Base-by-base conservation (phyloP, 2,797 vertebrate genomes). In the Sebastes hubbsi region DNA sequence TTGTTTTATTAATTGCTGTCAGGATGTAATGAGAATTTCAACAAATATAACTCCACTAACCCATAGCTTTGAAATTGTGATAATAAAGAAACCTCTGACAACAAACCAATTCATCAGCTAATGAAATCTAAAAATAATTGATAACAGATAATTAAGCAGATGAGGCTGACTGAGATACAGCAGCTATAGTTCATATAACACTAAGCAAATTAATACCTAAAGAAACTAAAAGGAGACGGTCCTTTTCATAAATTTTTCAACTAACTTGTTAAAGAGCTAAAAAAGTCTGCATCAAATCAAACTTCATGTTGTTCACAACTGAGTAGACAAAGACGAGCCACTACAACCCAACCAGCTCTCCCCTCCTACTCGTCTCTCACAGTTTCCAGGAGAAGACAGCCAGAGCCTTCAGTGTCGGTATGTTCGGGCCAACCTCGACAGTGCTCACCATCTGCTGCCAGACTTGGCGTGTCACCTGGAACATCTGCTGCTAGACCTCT, bases 401-500 rank as follows among this genome's bases (percentile, higher is more conserved):
- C 27, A 25, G 62, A 54, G 11, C 61, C 74, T 64, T 80, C 29
- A 4, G 71, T 16, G 75, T 62, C 74, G 34, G 68, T 25, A 36
- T 54, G 9, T 62, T 30, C 2, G 18, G 36, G 82, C 75, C 85
- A 83, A 78, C 71, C 55, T 29, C n/a, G 6, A 77, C 82, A 60
- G 82, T 10, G 80, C 71, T 80, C 46, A 73, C 85, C 89, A 91
- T 91, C 91, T 88, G 89, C 84, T 82, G 64, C 81, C 87, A 83
- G 78, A 69, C 79, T 82, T 87, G 77, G 74, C 77, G 18, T 25
- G 67, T 86, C 87, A 89, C 85, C 86, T 85, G 77, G 24, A 91
- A 89, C 91, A 94, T 92, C 91, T 94, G 90, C 80, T 24, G 2
- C 81, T 73, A 80, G 72, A 90, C 66, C 77, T 85, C 59, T 82